Evolutionary conservation across 2,113 vertebrate genomes (phyloP).

Genomic region (Chitala chitala): DNA sequence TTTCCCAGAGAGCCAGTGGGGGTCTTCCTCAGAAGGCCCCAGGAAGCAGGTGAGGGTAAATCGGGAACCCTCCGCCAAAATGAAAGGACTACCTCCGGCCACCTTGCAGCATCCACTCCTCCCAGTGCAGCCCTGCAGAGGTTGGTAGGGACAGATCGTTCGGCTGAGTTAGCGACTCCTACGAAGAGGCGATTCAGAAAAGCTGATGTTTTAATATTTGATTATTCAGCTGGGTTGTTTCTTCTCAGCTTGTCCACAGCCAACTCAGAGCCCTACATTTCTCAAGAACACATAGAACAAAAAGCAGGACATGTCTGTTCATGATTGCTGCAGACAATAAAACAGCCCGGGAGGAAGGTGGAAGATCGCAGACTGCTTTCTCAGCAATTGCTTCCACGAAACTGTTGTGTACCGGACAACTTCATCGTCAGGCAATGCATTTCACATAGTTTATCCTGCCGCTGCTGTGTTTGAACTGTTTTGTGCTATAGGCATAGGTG

Average conservation of each 20-base stretch:
- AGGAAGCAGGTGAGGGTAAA: background rate
- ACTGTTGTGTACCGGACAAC: background rate
- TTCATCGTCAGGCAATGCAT: background rate
- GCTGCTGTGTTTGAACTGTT: slow-evolving; percentile 46
- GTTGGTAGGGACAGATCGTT: too few species aligned
- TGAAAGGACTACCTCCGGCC: background rate
- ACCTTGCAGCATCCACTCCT: background rate
- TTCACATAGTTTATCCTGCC: slow-evolving; percentile 24
- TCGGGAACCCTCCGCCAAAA: background rate
- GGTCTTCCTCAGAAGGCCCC: background rate
- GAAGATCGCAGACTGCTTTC: background rate
- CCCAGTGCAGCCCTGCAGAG: too few species aligned
- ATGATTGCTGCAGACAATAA: too few species aligned
- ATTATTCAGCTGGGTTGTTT: too few species aligned
- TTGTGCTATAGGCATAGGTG: slow-evolving; percentile 44
- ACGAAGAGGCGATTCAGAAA: too few species aligned
- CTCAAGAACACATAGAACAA: too few species aligned
- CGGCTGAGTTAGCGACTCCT: too few species aligned
- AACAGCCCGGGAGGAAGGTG: too few species aligned
- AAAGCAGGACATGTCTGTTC: too few species aligned
- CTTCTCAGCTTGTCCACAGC: too few species aligned
- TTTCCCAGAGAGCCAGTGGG: slow-evolving; percentile 1
- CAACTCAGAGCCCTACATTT: too few species aligned
- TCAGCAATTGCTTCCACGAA: background rate
- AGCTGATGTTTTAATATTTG: too few species aligned